A percentile compares a stretch with the other conserved stretches of the same genome.
These are phyloP conservation scores for Cyclina sinensis DNA, from an alignment of 1,140 invertebrate species.

Conservation along the genomic window DNA sequence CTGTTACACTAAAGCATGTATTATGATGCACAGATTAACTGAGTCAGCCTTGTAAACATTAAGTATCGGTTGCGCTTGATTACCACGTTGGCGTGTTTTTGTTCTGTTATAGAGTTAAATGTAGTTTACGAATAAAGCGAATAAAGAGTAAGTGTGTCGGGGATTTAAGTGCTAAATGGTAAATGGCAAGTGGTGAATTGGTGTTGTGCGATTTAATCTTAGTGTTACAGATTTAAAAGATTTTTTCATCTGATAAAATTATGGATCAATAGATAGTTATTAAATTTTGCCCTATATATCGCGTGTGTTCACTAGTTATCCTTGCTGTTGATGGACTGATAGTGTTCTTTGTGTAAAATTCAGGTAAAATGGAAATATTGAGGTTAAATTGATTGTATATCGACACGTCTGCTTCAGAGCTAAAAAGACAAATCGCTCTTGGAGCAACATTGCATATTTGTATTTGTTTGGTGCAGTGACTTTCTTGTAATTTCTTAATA, in stretches of 20 bases:
- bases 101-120: slow-evolving; percentile 11
- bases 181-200: neutral
- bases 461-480: too few relatives aligned
- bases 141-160: neutral
- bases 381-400: too few relatives aligned
- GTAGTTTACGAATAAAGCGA: neutral
- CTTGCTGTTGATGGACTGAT: neutral
- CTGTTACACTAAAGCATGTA: neutral
- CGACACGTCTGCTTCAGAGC: too few relatives aligned
- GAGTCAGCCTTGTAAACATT: slow-evolving; percentile 3
- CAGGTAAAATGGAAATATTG: neutral
- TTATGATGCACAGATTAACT: slow-evolving; percentile 8
- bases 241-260: slow-evolving; percentile 15
- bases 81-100: slow-evolving; percentile 11
- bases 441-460: too few relatives aligned
- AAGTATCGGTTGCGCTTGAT: neutral
- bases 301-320: neutral
- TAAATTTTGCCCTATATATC: neutral
- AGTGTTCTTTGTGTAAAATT: neutral
- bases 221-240: neutral
- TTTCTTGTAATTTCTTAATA: too few relatives aligned
- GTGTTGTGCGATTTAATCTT: neutral
- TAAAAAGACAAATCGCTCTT: too few relatives aligned
- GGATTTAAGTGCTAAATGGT: slow-evolving; percentile 6
- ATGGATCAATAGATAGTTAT: slow-evolving; percentile 4